These are phyloP conservation scores for Etheostoma spectabile DNA, from an alignment of 2,113 vertebrate species.

Conservation along the genomic window DNA sequence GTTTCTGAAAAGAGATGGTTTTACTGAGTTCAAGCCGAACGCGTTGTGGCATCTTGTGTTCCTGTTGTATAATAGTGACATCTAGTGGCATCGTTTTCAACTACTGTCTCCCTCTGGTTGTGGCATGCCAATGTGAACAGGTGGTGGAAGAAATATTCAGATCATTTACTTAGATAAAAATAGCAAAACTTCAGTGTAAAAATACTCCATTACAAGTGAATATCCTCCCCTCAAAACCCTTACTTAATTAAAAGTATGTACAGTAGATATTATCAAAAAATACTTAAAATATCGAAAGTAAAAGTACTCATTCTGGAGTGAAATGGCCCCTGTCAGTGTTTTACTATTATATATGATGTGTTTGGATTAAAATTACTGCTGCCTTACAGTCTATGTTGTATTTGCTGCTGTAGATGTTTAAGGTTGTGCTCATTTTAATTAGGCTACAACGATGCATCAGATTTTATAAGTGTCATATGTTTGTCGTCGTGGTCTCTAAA, in stretches of 20 bases:
- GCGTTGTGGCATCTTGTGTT: neutral
- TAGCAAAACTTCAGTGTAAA: neutral
- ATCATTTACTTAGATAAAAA: neutral
- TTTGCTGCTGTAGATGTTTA: neutral
- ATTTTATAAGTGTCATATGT: neutral
- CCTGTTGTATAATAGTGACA: slow-evolving; percentile 58
- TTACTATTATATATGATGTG: neutral
- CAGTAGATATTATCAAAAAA: neutral
- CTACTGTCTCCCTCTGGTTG: neutral
- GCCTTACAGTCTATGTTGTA: neutral
- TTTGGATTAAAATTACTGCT: neutral
- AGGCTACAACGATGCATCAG: neutral
- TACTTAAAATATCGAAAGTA: neutral
- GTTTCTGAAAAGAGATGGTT: neutral
- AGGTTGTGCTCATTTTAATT: neutral
- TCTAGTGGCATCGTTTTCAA: slow-evolving; percentile 63
- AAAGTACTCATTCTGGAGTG: neutral
- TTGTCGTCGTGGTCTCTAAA: neutral
- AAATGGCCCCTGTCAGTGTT: neutral
- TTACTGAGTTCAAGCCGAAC: neutral
- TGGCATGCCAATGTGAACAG: neutral
- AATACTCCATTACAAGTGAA: neutral
- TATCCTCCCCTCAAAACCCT: neutral
- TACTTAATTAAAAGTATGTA: neutral
- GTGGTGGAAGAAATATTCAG: neutral